Conservation (phyloP, 1,140 invertebrate genomes). For the Whitmania pigra region DNA sequence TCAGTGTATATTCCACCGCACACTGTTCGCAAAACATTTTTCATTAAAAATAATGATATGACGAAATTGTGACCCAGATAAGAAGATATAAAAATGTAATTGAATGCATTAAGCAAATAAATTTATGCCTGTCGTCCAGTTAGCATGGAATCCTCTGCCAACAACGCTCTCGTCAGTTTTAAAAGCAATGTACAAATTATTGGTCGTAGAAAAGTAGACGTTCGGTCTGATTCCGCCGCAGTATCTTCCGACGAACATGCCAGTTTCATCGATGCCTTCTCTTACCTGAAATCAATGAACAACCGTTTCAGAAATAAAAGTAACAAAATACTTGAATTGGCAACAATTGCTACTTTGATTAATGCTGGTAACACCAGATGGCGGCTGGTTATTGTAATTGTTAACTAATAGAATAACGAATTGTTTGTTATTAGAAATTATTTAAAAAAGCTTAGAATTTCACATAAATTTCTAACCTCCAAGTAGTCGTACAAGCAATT, state of each 20-base stretch:
- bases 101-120: too few relatives aligned
- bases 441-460: too few relatives aligned
- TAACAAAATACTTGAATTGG: too few relatives aligned
- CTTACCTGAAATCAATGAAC: conserved; percentile 45
- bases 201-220: conserved; percentile 68
- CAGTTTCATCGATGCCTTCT: conserved; percentile 53
- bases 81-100: too few relatives aligned
- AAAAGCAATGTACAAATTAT: conserved; percentile 45
- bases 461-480: conserved; percentile 30
- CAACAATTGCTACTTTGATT: too few relatives aligned
- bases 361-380: too few relatives aligned
- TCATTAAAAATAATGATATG: neutral
- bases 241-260: conserved; percentile 52
- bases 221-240: conserved; percentile 68
- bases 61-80: too few relatives aligned
- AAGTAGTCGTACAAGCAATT: conserved; percentile 42
- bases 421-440: too few relatives aligned
- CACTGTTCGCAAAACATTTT: conserved; percentile 33
- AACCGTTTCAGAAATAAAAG: too few relatives aligned
- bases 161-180: conserved; percentile 32
- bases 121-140: conserved; percentile 36
- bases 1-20: conserved; percentile 39
- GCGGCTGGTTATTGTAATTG: too few relatives aligned
- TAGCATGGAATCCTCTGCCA: conserved; percentile 32
- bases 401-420: too few relatives aligned